Conservation (phyloP, 2,113 vertebrate species). For the Gnathonemus longibarbis region DNA sequence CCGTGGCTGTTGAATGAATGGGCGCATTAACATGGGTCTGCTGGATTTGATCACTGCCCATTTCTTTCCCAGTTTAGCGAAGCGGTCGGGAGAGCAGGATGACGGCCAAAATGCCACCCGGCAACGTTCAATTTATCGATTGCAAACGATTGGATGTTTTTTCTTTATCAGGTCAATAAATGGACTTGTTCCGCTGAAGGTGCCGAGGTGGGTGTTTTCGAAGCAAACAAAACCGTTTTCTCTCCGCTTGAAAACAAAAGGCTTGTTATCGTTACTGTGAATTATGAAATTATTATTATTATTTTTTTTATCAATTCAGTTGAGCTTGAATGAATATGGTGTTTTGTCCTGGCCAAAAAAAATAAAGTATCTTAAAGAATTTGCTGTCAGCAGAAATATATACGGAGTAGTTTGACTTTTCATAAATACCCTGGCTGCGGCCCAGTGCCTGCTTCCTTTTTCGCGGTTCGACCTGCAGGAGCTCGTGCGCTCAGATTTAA, state of each 20-base stretch:
- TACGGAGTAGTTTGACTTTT: not conserved
- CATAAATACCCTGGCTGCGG: not conserved
- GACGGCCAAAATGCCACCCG: constrained; percentile 34
- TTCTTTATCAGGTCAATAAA: constrained; percentile 46
- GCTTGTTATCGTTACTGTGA: not conserved
- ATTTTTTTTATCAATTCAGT: not conserved
- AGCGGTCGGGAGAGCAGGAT: not conserved
- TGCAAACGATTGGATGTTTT: constrained; percentile 46
- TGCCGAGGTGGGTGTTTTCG: not conserved
- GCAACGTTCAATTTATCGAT: constrained; percentile 43
- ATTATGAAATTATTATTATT: constrained; percentile 16
- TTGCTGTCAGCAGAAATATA: not conserved
- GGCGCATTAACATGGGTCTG: not conserved
- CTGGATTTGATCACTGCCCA: not conserved
- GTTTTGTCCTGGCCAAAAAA: constrained; percentile 8
- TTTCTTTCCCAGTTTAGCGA: not conserved
- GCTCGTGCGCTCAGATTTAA: constrained; percentile 32
- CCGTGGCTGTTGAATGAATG: not conserved
- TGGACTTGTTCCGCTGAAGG: constrained; percentile 20
- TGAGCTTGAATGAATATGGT: not conserved
- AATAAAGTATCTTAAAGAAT: not conserved
- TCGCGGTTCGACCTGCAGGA: constrained; percentile 15
- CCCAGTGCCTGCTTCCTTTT: not conserved
- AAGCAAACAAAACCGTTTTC: constrained; percentile 31
- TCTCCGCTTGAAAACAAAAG: not conserved